Conservation (phyloP, 2,797 vertebrate species). For the Salarias fasciatus region DNA sequence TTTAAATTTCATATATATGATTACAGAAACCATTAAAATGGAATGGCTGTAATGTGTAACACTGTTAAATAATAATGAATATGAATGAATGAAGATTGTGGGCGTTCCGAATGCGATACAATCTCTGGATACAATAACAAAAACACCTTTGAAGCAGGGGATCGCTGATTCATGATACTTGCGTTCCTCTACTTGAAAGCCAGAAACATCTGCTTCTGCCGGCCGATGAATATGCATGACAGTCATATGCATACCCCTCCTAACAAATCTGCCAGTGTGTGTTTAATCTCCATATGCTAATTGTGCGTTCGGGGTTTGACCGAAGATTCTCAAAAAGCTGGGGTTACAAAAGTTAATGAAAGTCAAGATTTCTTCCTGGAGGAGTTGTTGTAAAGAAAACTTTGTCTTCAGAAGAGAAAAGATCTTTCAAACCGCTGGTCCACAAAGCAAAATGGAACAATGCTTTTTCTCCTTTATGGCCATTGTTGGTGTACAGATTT, state of each 20-base stretch:
- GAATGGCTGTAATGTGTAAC: too few species aligned
- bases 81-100: background rate
- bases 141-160: background rate
- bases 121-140: background rate
- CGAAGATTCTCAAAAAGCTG: background rate
- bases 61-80: too few species aligned
- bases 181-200: background rate
- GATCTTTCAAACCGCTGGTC: too few species aligned
- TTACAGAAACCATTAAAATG: too few species aligned
- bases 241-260: background rate
- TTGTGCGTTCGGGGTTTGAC: background rate
- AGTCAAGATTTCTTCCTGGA: background rate
- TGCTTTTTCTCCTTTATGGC: too few species aligned
- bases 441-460: too few species aligned
- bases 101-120: background rate
- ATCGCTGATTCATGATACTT: background rate
- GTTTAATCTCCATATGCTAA: background rate
- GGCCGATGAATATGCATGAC: constrained; percentile 19
- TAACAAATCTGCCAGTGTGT: background rate
- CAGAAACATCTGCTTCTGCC: background rate
- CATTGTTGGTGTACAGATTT: too few species aligned
- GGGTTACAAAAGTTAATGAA: background rate
- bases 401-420: too few species aligned
- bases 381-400: too few species aligned
- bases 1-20: too few species aligned